These are phyloP conservation scores for Coptodon rendalli DNA, from an alignment of 2,113 vertebrate genomes.

Conservation along the genomic window DNA sequence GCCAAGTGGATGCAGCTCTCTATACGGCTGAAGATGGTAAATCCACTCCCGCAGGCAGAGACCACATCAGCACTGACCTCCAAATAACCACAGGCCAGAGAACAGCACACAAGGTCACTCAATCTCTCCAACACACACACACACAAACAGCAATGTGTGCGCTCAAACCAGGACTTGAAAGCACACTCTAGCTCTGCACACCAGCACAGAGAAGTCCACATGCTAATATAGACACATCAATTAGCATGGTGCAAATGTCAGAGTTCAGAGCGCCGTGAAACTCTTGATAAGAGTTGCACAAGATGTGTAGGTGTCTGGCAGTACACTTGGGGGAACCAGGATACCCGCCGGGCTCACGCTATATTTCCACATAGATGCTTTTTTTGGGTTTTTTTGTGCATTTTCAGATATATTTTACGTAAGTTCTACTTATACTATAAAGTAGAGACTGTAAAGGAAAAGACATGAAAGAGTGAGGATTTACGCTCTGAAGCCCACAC, in stretches of 20 bases:
- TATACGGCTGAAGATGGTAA: slow-evolving; percentile 51
- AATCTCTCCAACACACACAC: neutral
- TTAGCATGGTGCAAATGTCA: slow-evolving; percentile 52
- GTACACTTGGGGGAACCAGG: neutral
- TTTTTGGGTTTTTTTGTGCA: neutral
- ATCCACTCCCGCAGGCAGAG: slow-evolving; percentile 61
- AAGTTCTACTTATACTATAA: neutral
- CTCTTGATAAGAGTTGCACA: slow-evolving; percentile 28
- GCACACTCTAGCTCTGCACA: slow-evolving; percentile 1
- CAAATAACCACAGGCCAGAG: slow-evolving; percentile 62
- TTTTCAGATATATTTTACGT: neutral
- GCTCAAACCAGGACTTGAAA: slow-evolving; percentile 3
- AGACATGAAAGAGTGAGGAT: neutral
- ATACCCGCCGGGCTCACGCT: neutral
- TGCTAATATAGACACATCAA: slow-evolving; percentile 49
- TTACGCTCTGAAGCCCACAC: neutral
- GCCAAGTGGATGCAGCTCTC: slow-evolving; percentile 44
- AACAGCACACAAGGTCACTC: slow-evolving; percentile 48
- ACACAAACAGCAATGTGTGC: neutral
- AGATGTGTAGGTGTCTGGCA: slow-evolving; percentile 51
- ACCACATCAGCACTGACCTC: slow-evolving; percentile 67
- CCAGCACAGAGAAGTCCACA: slow-evolving; percentile 31
- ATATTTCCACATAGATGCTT: neutral
- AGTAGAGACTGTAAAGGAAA: neutral
- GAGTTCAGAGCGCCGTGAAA: slow-evolving; percentile 39